Evolutionary conservation across 1,140 invertebrate species (phyloP).

Genomic region (Sarcophaga peregrina): DNA sequence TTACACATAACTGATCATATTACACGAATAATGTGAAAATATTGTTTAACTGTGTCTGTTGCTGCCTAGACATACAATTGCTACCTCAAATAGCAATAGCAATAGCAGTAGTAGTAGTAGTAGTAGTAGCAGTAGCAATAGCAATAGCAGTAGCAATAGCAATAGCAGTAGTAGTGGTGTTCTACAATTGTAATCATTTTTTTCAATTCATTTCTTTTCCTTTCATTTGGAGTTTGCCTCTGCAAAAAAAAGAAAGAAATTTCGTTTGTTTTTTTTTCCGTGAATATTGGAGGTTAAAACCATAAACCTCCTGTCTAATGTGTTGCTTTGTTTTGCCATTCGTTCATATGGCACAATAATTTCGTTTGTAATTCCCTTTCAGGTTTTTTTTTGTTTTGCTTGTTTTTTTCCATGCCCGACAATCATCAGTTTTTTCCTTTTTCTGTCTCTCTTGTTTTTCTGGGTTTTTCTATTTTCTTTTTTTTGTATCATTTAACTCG

Average conservation of each 20-base stretch:
- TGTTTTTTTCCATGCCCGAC: too few species aligned
- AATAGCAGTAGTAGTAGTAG: background rate
- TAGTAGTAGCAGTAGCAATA: background rate
- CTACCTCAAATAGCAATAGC: background rate
- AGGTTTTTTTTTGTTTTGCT: too few species aligned
- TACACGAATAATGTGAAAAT: too few species aligned
- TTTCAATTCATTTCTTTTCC: background rate
- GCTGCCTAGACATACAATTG: background rate
- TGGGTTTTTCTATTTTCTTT: background rate
- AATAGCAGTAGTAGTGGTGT: background rate
- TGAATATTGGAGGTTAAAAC: background rate
- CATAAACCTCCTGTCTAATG: slow-evolving; percentile 27
- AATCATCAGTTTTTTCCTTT: background rate
- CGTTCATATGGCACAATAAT: background rate
- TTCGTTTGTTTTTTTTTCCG: background rate
- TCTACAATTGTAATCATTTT: background rate
- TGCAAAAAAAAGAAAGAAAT: too few species aligned
- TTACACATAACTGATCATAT: background rate
- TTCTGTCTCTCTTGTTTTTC: background rate
- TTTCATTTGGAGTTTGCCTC: background rate
- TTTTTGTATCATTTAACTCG: slow-evolving; percentile 16
- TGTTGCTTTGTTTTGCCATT: background rate
- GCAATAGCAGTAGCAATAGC: too few species aligned
- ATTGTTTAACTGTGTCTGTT: background rate
- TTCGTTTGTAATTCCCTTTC: too few species aligned